Conservation (phyloP, 2,888 invertebrate genomes). For the Frankliniella intonsa region DNA sequence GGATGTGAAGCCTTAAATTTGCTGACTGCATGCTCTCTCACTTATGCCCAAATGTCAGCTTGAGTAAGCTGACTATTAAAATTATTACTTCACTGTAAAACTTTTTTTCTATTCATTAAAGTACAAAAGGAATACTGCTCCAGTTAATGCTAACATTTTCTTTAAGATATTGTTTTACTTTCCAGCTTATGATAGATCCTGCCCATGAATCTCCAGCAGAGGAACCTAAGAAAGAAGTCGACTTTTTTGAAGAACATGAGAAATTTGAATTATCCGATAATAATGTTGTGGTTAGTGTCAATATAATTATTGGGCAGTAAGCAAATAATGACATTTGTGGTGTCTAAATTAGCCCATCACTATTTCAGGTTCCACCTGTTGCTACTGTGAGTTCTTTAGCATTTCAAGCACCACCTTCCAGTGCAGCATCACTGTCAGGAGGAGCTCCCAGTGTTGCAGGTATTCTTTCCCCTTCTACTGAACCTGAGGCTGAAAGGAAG, state of each 20-base stretch:
- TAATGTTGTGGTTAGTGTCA: slow-evolving; percentile 31
- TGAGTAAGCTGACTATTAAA: too few species aligned
- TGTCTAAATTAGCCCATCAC: neutral
- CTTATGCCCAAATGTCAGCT: too few species aligned
- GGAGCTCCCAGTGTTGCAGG: neutral
- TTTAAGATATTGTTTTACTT: slow-evolving; percentile 34
- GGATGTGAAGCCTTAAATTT: too few species aligned
- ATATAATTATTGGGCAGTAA: neutral
- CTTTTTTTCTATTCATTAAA: too few species aligned
- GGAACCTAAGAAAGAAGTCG: slow-evolving; percentile 68
- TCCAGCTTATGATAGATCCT: slow-evolving; percentile 68
- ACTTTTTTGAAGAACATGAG: slow-evolving; percentile 82
- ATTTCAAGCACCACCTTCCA: slow-evolving; percentile 28
- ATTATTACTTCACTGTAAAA: too few species aligned
- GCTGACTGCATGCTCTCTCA: too few species aligned
- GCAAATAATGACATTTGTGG: neutral
- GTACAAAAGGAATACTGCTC: too few species aligned
- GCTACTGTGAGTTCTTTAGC: neutral
- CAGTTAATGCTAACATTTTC: too few species aligned
- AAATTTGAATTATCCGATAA: neutral
- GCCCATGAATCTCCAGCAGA: slow-evolving; percentile 48
- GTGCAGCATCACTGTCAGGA: slow-evolving; percentile 32
- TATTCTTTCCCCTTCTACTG: neutral
- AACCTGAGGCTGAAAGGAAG: slow-evolving; percentile 50
- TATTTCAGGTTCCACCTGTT: neutral